Evolutionary conservation across 2,888 invertebrate genomes (phyloP).

Genomic region (Dasypogon diadema): DNA sequence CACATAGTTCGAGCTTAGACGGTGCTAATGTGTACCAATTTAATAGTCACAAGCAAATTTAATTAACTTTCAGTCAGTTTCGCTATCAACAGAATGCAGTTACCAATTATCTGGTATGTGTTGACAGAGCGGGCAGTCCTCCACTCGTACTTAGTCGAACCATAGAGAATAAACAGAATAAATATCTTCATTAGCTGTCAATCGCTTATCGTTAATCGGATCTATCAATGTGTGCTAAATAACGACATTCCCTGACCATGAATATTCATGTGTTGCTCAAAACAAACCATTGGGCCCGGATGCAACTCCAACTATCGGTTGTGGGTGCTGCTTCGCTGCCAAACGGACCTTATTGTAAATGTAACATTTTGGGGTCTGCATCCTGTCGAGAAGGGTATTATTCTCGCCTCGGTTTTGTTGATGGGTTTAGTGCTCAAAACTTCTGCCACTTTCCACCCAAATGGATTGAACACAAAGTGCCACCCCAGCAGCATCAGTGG

Average conservation of each 20-base stretch:
- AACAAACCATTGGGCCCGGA: conserved; percentile 10
- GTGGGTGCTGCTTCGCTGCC: not conserved
- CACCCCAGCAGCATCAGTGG: not conserved
- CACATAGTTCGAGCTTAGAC: no score
- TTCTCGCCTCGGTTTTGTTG: conserved; percentile 29
- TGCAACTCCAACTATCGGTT: conserved; percentile 2
- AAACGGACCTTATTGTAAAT: not conserved
- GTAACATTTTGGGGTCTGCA: conserved; percentile 19
- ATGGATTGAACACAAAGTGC: not conserved
- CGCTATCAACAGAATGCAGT: conserved; percentile 30
- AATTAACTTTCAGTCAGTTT: conserved; percentile 18
- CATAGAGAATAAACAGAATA: conserved; percentile 40
- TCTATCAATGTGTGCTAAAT: conserved; percentile 42
- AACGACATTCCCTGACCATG: conserved; percentile 46
- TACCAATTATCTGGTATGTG: conserved; percentile 22
- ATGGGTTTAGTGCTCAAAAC: conserved; percentile 31
- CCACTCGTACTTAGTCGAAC: not conserved
- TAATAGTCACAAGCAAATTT: conserved; percentile 43
- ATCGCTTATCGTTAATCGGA: conserved; percentile 49
- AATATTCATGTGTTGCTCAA: conserved; percentile 42
- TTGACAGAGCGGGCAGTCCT: not conserved
- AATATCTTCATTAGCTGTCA: conserved; percentile 52
- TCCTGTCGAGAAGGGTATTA: conserved; percentile 27
- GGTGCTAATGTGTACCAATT: not conserved
- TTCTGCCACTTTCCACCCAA: conserved; percentile 1